Conservation (phyloP, 2,113 vertebrate species). For the Mirounga angustirostris region DNA sequence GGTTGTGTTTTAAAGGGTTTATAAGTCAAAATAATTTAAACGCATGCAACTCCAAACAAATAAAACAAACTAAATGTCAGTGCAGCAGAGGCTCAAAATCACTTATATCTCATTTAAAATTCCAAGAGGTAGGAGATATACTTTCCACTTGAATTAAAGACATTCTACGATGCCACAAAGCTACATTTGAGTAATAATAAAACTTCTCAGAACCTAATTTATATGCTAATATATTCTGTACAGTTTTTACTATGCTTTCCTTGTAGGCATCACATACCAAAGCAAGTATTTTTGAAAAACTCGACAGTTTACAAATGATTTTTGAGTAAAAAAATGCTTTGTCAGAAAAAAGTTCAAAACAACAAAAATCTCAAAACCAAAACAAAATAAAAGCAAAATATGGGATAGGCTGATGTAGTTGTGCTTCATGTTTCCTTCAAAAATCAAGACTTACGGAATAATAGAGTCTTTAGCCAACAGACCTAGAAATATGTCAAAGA, state of each 20-base stretch:
- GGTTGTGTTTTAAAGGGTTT: not conserved
- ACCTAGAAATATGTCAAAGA: not conserved
- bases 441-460: conserved; percentile 31
- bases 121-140: not conserved
- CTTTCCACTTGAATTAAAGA: conserved; percentile 8
- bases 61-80: not conserved
- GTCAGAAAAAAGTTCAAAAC: not conserved
- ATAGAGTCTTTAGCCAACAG: not conserved
- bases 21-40: conserved; percentile 27
- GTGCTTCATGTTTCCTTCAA: not conserved
- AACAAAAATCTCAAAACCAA: not conserved
- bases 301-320: conserved; percentile 3
- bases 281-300: not conserved
- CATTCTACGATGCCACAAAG: not conserved
- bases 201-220: conserved; percentile 33
- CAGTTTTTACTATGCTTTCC: not conserved
- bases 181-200: not conserved
- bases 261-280: not conserved
- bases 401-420: not conserved
- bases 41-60: not conserved
- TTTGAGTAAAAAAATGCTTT: not conserved
- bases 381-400: not conserved
- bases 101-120: conserved; percentile 20
- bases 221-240: not conserved
- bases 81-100: not conserved